Evolutionary conservation across 1,140 invertebrate genomes (phyloP).

Genomic region (Drosophila pallidifrons): DNA sequence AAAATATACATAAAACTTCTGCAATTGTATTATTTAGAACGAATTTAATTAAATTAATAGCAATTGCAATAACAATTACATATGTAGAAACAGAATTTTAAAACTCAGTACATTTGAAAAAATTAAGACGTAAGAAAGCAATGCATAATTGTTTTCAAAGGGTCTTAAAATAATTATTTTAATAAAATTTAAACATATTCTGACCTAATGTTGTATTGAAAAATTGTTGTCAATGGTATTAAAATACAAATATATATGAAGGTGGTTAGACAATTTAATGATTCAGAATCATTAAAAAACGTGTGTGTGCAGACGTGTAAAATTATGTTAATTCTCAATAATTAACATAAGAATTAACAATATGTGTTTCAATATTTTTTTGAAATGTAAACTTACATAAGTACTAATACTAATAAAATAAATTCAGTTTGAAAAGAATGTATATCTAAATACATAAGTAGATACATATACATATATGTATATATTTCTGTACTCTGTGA

Average conservation of each 20-base stretch:
- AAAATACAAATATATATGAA: not conserved
- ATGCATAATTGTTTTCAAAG: slow-evolving; percentile 7
- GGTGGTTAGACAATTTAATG: slow-evolving; percentile 8
- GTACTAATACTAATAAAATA: not conserved
- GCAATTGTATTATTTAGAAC: not conserved
- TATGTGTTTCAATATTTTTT: not conserved
- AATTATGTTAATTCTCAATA: not conserved
- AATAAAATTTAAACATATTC: not conserved
- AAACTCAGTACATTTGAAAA: slow-evolving; percentile 1
- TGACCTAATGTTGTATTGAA: not conserved
- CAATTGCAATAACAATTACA: slow-evolving; percentile 1
- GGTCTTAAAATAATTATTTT: not conserved
- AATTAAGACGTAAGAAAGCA: not conserved
- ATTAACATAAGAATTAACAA: not conserved
- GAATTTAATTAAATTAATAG: not conserved
- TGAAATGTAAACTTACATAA: not conserved
- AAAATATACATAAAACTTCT: not conserved
- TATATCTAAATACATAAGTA: not conserved
- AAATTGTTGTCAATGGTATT: slow-evolving; percentile 1
- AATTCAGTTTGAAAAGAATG: not conserved
- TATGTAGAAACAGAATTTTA: not conserved
- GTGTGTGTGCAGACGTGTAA: not conserved
- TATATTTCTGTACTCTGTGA: slow-evolving; percentile 28
- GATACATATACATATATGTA: not conserved
- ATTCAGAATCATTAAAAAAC: not conserved